A percentile compares a stretch with the other conserved stretches of the same genome.
Evolutionary conservation across 2,888 invertebrate species (phyloP).

Genomic region (Cantharis lateralis): DNA sequence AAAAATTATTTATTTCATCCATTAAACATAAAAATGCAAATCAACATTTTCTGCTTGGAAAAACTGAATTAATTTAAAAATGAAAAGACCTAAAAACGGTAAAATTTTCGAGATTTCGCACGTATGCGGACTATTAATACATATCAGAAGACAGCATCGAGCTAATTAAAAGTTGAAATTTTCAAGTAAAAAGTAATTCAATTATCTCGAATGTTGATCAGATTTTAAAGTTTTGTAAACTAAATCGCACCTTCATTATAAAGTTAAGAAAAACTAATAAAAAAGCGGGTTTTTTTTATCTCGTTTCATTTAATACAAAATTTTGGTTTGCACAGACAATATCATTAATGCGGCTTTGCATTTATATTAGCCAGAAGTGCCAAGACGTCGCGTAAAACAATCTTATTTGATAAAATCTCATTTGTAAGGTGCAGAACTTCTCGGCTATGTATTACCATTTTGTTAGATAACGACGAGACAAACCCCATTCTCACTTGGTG

Average conservation of each 20-base stretch:
- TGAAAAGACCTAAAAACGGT: too few relatives aligned
- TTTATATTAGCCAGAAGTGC: constrained; percentile 42
- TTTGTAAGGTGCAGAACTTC: constrained; percentile 40
- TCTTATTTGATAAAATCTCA: constrained; percentile 42
- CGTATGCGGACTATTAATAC: too few relatives aligned
- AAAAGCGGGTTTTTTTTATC: background rate
- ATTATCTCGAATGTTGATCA: background rate
- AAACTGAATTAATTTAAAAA: too few relatives aligned
- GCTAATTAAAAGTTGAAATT: background rate
- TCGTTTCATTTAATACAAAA: constrained; percentile 3
- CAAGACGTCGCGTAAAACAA: constrained; percentile 34
- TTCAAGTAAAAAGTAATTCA: background rate
- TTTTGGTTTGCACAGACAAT: constrained; percentile 25
- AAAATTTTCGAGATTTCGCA: too few relatives aligned
- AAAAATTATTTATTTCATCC: too few relatives aligned
- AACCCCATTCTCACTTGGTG: background rate
- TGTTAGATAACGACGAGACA: constrained; percentile 28
- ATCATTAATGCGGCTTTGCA: constrained; percentile 42
- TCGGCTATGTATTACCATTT: constrained; percentile 38
- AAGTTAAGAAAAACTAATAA: constrained; percentile 2
- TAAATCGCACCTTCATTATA: background rate
- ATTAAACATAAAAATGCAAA: too few relatives aligned
- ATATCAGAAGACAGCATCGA: background rate
- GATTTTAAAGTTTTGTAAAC: background rate
- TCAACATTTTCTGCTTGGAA: too few relatives aligned